Percentiles rank a stretch among this genome's conserved stretches.
Conservation (phyloP, 2,797 vertebrate species). For the Tragopan temminckii region DNA sequence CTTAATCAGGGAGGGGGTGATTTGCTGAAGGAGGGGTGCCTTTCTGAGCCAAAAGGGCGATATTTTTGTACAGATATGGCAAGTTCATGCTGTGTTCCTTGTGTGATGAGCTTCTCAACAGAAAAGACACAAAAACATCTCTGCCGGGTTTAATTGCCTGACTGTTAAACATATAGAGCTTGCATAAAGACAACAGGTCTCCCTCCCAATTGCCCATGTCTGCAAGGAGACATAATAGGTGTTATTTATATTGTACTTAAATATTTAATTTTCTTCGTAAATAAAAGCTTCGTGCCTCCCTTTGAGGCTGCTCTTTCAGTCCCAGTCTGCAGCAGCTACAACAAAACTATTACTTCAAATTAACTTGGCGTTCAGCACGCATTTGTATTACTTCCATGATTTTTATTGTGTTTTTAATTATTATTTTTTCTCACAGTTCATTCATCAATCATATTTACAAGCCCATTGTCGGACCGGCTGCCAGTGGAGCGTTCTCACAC, state of each 20-base stretch:
- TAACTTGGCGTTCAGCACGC: not conserved
- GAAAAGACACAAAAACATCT: not conserved
- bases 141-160: not conserved
- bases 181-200: not conserved
- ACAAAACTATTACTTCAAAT: slow-evolving; percentile 37
- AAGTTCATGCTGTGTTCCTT: not conserved
- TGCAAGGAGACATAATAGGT: slow-evolving; percentile 23
- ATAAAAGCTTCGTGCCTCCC: slow-evolving; percentile 43
- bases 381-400: not conserved
- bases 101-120: not conserved
- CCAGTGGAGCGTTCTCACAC: slow-evolving; percentile 14
- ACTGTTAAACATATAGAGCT: not conserved
- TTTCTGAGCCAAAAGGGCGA: not conserved
- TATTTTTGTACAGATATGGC: not conserved
- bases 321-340: slow-evolving; percentile 14
- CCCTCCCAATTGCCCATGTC: not conserved
- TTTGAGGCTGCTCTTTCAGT: slow-evolving; percentile 8
- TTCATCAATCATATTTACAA: slow-evolving; percentile 62
- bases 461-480: slow-evolving; percentile 23
- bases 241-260: slow-evolving; percentile 29
- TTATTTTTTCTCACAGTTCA: slow-evolving; percentile 14
- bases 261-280: slow-evolving; percentile 52
- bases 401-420: slow-evolving; percentile 16
- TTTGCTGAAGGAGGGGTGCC: not conserved
- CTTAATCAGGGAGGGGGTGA: not conserved